Conservation (phyloP, 2,113 vertebrate genomes). For the Malurus alboscapulatus region DNA sequence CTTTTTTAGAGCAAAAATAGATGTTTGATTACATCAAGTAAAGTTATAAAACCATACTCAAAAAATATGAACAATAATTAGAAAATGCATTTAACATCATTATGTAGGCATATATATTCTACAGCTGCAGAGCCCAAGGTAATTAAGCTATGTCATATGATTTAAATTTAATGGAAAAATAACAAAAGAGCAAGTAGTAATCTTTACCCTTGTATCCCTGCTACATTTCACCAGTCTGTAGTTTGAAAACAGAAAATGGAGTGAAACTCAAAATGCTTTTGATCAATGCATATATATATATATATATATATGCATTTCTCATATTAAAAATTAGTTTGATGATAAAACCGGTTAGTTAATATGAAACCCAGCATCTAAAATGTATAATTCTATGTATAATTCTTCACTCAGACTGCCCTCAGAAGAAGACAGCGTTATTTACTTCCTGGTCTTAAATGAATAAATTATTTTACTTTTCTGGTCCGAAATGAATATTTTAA, state of each 20-base stretch:
- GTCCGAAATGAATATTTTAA: neutral
- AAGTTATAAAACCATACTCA: neutral
- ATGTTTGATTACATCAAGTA: neutral
- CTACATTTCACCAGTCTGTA: neutral
- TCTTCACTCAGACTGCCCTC: neutral
- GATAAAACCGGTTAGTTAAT: neutral
- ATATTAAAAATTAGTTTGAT: neutral
- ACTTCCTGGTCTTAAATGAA: neutral
- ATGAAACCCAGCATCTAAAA: neutral
- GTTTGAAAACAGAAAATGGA: neutral
- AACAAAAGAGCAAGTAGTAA: neutral
- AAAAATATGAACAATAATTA: neutral
- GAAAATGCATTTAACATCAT: neutral
- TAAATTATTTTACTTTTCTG: neutral
- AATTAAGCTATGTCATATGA: neutral
- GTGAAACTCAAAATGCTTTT: neutral
- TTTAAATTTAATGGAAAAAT: neutral
- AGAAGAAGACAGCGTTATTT: neutral
- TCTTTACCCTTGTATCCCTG: neutral
- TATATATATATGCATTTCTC: neutral
- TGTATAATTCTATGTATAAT: neutral
- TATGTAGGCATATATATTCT: neutral
- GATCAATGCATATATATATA: neutral
- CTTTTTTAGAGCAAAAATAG: neutral
- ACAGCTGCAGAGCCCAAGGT: neutral